Evolutionary conservation across 2,797 vertebrate genomes (phyloP), one percentile per base, ranked within the genome.

Genomic region (Galaxias olidus): DNA sequence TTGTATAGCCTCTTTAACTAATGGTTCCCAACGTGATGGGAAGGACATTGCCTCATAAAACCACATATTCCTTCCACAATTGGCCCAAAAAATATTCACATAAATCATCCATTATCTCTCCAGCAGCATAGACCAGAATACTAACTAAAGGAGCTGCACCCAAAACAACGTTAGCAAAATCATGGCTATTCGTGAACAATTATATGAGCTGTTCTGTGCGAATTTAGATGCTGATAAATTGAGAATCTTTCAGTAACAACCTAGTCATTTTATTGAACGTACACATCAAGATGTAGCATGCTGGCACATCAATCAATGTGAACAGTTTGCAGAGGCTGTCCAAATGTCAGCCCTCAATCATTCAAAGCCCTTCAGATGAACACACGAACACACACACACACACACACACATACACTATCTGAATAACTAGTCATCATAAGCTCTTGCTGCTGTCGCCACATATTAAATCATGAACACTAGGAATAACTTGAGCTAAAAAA

Each of bases 281-380:
- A 76, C 49, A 80, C 59, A 54, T 74, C 78, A 74, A 63, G 77
- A 62, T 78, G 71, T 70, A 79, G 74, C 46, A 17, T 59, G 64
- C 69, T 60, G 79, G 78, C 72, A 74, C 87, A 93, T 92, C 90
- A 90, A 92, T 93, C 90, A 91, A 80, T 75, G 78, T 67, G 83
- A 88, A 86, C 86, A 87, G 86, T 90, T 89, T 87, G 85, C 85
- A 17, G 76, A 82, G 84, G 79, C 86, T 87, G 88, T 92, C 90
- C 91, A 89, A 88, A 88, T 72, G 84, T 90, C 88, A 90, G 65
- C 57, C 71, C 73, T 49, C 73, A 77, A 84, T 84, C 85, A 89
- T 92, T 89, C 86, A 88, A 85, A 89, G 88, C 78, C 74, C 87
- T 77, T 87, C 86, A 78, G 81, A 89, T 83, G 85, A 89, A 80